phyloP scores from a whole-genome alignment of 2,113 vertebrate genomes.

The Ictidomys tridecemlineatus region DNA sequence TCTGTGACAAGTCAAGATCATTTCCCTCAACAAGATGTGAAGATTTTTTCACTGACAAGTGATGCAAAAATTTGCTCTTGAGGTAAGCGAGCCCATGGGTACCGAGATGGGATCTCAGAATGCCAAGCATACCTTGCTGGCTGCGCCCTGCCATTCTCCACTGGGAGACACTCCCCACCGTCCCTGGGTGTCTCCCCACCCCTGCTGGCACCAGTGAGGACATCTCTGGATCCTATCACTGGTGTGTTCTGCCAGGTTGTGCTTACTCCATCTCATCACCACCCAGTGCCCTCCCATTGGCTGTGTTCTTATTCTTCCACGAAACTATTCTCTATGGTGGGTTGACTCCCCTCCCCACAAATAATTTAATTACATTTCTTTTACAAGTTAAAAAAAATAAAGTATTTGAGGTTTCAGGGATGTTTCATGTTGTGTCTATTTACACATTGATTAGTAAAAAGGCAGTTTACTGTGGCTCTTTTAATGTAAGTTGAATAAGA shows the following conservation, averaged over 20 bases:
- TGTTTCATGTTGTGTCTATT: background rate
- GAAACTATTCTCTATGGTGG: background rate
- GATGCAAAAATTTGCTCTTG: background rate
- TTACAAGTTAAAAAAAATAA: background rate
- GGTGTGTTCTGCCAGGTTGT: rapidly evolving
- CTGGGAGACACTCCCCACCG: background rate
- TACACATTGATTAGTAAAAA: background rate
- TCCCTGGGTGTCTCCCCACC: no score
- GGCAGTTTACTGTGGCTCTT: background rate
- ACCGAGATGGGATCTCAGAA: background rate
- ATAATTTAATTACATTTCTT: background rate
- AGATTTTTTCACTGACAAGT: background rate
- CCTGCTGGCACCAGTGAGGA: rapidly evolving
- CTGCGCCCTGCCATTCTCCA: rapidly evolving
- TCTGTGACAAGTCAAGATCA: background rate
- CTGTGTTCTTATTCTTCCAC: rapidly evolving
- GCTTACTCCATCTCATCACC: rapidly evolving
- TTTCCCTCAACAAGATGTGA: background rate
- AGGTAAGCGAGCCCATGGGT: background rate
- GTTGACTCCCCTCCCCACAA: background rate
- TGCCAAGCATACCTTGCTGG: rapidly evolving
- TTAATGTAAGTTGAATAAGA: background rate
- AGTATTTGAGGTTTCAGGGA: background rate
- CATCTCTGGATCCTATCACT: no score
- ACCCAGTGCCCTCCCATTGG: rapidly evolving